Base-by-base conservation (phyloP, 2,888 invertebrate species). In the Chloroclysta siterata region DNA sequence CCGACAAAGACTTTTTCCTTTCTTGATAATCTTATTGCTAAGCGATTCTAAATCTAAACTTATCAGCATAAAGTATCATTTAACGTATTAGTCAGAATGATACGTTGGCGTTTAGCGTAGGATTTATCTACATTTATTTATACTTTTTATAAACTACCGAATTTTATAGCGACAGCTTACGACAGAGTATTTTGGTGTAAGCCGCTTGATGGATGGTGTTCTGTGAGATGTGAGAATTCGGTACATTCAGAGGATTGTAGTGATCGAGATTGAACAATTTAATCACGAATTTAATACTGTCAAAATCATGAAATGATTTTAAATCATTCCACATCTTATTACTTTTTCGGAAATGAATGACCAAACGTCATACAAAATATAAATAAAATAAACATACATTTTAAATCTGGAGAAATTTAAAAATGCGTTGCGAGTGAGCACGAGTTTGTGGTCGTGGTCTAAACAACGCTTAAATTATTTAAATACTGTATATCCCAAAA, bases 61-160 rank as follows among this genome's bases (percentile, higher is more conserved):
- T 33, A 33, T 14, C 33, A 10, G 10, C 4, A 50, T 33, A 13
- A 48, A 28, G 48, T 2, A 17, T 17, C 11, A 46, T 46, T 46
- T 4, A 46, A 11, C 17, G 5, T 14, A 10, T 17, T 50, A 36
- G 29, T 17, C 15, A 14, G 53, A 48, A 63, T 63, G 69, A 22
- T 22, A 22, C 52, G 57, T 63, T 55, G 39, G 61, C 68, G 67
- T 65, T 73, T 71, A 70, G 69, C 63, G 51, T 44, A 47, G 48
- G 58, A 67, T 72, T 72, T 72, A 71, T 73, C 63, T 48, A n/a
- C n/a, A n/a, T n/a, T n/a, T n/a, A n/a, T n/a, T n/a, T n/a, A n/a
- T 36, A 42, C 60, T 68, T 66, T 65, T 63, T 64, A 58, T 66
- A 69, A 66, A 69, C 68, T 65, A 63, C 41, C 50, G 36, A 63